Evolutionary conservation across 2,113 vertebrate genomes (phyloP).

Genomic region (Pantherophis guttatus): DNA sequence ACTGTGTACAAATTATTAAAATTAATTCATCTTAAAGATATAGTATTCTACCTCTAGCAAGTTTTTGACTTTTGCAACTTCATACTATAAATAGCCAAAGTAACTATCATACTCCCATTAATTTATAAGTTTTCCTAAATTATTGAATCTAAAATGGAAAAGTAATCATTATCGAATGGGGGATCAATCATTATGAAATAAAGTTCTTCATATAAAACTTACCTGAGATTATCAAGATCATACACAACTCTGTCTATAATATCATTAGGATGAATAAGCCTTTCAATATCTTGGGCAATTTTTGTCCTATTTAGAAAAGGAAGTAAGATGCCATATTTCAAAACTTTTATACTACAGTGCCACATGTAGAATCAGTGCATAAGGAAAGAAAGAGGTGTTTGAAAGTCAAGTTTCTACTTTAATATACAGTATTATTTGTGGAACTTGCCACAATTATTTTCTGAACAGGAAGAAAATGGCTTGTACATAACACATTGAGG

Average conservation of each 20-base stretch:
- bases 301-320: constrained; percentile 80
- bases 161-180: background rate
- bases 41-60: background rate
- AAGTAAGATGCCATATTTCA: constrained; percentile 17
- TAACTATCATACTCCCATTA: background rate
- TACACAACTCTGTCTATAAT: constrained; percentile 94
- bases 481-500: background rate
- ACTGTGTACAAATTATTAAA: background rate
- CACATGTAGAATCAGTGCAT: background rate
- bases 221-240: constrained; percentile 90
- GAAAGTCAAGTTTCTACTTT: background rate
- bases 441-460: constrained; percentile 16
- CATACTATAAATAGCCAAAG: background rate
- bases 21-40: background rate
- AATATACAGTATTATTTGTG: background rate
- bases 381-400: constrained; percentile 11
- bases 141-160: background rate
- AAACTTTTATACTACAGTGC: background rate
- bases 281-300: constrained; percentile 97
- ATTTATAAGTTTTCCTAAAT: background rate
- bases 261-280: constrained; percentile 93
- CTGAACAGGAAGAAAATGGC: background rate
- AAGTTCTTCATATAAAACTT: constrained; percentile 48
- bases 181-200: background rate
- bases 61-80: background rate